phyloP scores from a whole-genome alignment of 2,797 vertebrate genomes.

The Steatocranus sp. region DNA sequence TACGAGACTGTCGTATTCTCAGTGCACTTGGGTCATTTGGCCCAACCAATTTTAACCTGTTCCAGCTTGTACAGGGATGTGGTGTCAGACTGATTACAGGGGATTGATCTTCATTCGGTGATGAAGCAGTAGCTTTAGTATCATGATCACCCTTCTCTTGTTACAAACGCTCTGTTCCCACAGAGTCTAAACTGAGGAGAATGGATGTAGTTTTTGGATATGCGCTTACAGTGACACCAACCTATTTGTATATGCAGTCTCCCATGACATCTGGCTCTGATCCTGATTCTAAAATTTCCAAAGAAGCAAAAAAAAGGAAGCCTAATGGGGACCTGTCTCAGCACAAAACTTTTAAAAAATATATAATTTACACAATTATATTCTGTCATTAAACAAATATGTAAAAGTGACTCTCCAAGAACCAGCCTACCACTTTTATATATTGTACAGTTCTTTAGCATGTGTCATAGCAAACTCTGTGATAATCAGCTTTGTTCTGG shows the following conservation, averaged over 20 bases:
- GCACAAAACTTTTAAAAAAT: neutral
- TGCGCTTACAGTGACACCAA: constrained; percentile 41
- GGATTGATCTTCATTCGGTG: constrained; percentile 27
- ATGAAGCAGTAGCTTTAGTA: constrained; percentile 44
- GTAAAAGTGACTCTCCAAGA: neutral
- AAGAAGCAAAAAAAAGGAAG: neutral
- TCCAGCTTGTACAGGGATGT: constrained; percentile 43
- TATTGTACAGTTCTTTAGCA: neutral
- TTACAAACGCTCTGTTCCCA: constrained; percentile 68
- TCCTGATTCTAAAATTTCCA: constrained; percentile 38
- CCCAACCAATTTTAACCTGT: constrained; percentile 32
- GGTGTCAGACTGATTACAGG: constrained; percentile 15
- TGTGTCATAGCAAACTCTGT: constrained; percentile 3
- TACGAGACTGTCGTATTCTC: neutral
- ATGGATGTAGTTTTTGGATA: constrained; percentile 23
- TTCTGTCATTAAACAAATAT: neutral
- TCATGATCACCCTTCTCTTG: constrained; percentile 46
- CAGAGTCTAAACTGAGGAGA: constrained; percentile 28
- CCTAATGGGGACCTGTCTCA: neutral
- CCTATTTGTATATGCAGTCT: constrained; percentile 62
- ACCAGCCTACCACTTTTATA: neutral
- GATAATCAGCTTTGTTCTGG: constrained; percentile 46
- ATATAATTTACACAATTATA: neutral
- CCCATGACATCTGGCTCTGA: constrained; percentile 64
- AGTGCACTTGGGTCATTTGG: neutral